Evolutionary conservation across 2,113 vertebrate species (phyloP), one percentile per base, ranked within the genome.

Genomic region (Hymenochirus boettgeri): DNA sequence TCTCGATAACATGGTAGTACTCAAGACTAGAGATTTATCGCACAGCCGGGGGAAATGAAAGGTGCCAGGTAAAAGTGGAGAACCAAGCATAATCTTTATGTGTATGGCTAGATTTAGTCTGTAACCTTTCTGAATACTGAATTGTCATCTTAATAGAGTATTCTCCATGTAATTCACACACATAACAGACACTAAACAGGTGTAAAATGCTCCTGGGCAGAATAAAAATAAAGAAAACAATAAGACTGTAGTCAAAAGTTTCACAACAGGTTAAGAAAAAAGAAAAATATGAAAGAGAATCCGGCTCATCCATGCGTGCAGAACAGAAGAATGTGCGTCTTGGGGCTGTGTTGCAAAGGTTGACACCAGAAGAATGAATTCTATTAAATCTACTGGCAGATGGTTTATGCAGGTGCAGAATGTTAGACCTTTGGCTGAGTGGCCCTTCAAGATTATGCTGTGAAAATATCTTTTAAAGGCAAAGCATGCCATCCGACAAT

Each of bases 131-230:
- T 31, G n/a, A n/a, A n/a, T n/a, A n/a, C n/a, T n/a, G n/a, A n/a
- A n/a, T n/a, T n/a, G 10, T 31, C 29, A 31, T 5, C 10, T 31
- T 31, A 31, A 31, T 31, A 10, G 5, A 31, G 29, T 31, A 5
- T 6, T 31, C 10, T 31, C 29, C 29, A 31, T n/a, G n/a, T n/a
- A n/a, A n/a, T n/a, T n/a, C n/a, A n/a, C n/a, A n/a, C n/a, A n/a
- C n/a, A n/a, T n/a, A n/a, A 13, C 33, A 35, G 33, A 35, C 33
- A 35, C 15, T 35, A 35, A 9, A 42, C 24, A 63, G 48, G 61
- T 63, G 50, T 53, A 33, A 63, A 63, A 63, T 27, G 17, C 22
- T 62, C 31, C 61, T 26, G 31, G 24, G n/a, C n/a, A n/a, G n/a
- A n/a, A n/a, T n/a, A n/a, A n/a, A n/a, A n/a, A n/a, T n/a, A n/a